Base-by-base conservation (phyloP, 2,797 vertebrate genomes). In the Bryconaethiops microstoma region DNA sequence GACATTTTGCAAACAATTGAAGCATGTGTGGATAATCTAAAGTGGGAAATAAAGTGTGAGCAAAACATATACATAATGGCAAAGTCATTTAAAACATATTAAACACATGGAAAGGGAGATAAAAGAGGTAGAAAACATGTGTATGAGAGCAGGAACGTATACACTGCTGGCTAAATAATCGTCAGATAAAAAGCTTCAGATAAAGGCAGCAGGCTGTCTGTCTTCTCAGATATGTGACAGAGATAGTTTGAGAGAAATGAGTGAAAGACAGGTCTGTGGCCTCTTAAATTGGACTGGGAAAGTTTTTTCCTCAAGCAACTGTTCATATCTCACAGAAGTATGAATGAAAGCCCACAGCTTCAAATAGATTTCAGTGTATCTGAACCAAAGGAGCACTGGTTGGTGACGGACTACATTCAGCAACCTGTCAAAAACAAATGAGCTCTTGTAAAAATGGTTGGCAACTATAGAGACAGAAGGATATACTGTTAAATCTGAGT, bases 221-320 rank as follows among this genome's bases (percentile, higher is more conserved):
- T 67, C 62, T 62, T 40, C 23, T n/a, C 5, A 21, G 35, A 52
- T 9, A 35, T 54, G 59, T 50, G 45, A 7, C 25, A 52, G 5
- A 35, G 78, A 77, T 57, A 21, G 19, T 17, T 50, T 23, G 25
- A 35, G 13, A 12, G 48, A 54, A 57, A 59, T 5, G 39, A 25
- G 60, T 63, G 48, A 67, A 78, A 82, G 64, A 42, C 83, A 76
- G 81, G 78, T 73, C 82, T 45, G 6, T 74, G 78, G 84, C 74
- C 88, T 87, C 83, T 78, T 83, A 86, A 79, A 91, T 87, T 87
- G 87, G 82, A 83, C 72, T 59, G 77, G 50, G 62, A 81, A 64
- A 59, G 21, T 39, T 71, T 74, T 67, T 52, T 12, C 17, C 5
- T 52, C 45, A 29, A 21, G 78, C 60, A 86, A 39, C 62, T 81